Evolutionary conservation across 2,113 vertebrate species (phyloP).

Genomic region (Pungitius pungitius): DNA sequence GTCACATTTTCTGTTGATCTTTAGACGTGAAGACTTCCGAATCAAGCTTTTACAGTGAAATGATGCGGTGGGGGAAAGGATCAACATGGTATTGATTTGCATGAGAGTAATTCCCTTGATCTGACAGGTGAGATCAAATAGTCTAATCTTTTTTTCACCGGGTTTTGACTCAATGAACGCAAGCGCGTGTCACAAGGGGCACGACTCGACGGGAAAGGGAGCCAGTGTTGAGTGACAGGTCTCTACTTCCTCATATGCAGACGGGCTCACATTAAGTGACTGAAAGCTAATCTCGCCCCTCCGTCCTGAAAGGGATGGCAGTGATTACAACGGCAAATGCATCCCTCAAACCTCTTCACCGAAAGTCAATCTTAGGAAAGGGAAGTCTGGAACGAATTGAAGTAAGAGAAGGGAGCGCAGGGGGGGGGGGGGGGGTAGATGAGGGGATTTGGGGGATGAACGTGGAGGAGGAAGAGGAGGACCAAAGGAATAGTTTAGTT

Average conservation of each 20-base stretch:
- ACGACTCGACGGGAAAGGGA: not conserved
- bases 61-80: not conserved
- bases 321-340: conserved; percentile 58
- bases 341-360: conserved; percentile 50
- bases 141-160: not conserved
- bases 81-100: not conserved
- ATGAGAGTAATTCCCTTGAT: not conserved
- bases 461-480: not conserved
- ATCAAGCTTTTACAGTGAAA: not conserved
- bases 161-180: not conserved
- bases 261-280: conserved; percentile 32
- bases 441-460: not conserved
- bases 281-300: conserved; percentile 45
- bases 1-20: conserved; percentile 16
- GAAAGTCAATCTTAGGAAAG: conserved; percentile 35
- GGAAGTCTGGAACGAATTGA: conserved; percentile 20
- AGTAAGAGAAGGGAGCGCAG: not conserved
- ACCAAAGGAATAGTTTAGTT: conserved; percentile 53
- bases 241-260: conserved; percentile 15
- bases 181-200: conserved; percentile 3
- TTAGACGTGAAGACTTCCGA: not conserved
- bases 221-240: conserved; percentile 14
- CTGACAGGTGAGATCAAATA: not conserved
- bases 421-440: conserved; percentile 5
- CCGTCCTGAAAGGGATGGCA: conserved; percentile 32